These are phyloP conservation scores for Platycheirus rosarum DNA, from an alignment of 2,888 invertebrate species.

Conservation along the genomic window DNA sequence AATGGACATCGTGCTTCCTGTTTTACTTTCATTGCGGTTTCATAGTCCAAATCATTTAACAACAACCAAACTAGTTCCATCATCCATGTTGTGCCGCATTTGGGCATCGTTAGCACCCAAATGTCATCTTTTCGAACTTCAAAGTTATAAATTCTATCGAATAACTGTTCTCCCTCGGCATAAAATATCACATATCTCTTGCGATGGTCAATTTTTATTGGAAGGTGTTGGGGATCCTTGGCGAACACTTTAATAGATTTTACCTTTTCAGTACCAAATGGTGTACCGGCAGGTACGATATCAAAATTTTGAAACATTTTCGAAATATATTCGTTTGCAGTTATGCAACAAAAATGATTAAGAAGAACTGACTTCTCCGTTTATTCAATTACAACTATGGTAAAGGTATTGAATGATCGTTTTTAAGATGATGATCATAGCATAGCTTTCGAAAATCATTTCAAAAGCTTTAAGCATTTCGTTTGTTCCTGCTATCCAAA, in stretches of 20 bases:
- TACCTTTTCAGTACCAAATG: background rate
- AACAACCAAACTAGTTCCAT: slow-evolving; percentile 76
- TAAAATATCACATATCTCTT: slow-evolving; percentile 1
- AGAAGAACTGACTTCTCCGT: too few relatives aligned
- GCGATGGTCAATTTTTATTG: background rate
- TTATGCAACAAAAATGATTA: too few relatives aligned
- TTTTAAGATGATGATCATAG: too few relatives aligned
- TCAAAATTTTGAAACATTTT: too few relatives aligned
- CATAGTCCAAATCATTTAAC: slow-evolving; percentile 75
- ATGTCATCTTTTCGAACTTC: slow-evolving; percentile 74
- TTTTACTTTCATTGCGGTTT: slow-evolving; percentile 47
- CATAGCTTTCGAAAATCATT: too few relatives aligned
- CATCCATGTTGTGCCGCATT: slow-evolving; percentile 76
- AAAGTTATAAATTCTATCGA: slow-evolving; percentile 63
- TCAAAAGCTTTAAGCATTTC: too few relatives aligned
- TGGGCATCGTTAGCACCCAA: slow-evolving; percentile 75
- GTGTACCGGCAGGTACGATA: background rate
- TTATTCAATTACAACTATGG: too few relatives aligned
- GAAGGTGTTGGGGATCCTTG: background rate
- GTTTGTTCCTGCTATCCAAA: too few relatives aligned
- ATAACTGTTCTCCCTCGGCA: background rate
- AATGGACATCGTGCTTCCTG: slow-evolving; percentile 24
- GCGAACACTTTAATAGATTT: background rate
- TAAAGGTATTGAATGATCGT: too few relatives aligned
- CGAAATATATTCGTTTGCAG: too few relatives aligned